These are phyloP conservation scores for Liolophura sinensis DNA, from an alignment of 1,140 invertebrate genomes.

Conservation along the genomic window DNA sequence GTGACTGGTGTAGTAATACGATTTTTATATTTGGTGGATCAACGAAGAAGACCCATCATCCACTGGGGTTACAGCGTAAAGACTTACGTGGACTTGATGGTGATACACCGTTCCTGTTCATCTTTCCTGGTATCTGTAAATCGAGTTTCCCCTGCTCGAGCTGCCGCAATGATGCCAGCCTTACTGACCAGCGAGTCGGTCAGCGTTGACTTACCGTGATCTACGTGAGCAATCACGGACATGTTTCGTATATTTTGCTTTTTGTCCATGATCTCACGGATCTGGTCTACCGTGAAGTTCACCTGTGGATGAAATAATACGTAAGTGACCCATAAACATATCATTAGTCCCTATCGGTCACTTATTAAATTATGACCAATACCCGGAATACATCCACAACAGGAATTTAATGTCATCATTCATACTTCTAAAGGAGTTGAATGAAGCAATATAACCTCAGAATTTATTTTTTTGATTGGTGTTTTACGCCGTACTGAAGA, in stretches of 20 bases:
- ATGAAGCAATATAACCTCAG: too few relatives aligned
- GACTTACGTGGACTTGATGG: conserved; percentile 99
- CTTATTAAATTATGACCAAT: too few relatives aligned
- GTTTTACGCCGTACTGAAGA: too few relatives aligned
- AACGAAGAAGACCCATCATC: too few relatives aligned
- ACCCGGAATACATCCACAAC: too few relatives aligned
- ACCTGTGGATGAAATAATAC: conserved; percentile 71
- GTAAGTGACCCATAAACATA: too few relatives aligned
- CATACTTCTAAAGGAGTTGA: too few relatives aligned
- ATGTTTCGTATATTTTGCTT: conserved; percentile 99
- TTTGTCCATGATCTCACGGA: conserved; percentile 99
- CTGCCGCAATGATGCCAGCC: conserved; percentile 98
- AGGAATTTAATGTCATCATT: too few relatives aligned
- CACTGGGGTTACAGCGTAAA: neutral
- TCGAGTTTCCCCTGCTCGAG: conserved; percentile 97
- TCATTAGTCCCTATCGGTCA: too few relatives aligned
- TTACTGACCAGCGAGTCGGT: conserved; percentile 99
- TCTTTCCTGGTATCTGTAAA: conserved; percentile 99
- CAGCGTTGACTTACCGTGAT: conserved; percentile 99
- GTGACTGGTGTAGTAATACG: too few relatives aligned
- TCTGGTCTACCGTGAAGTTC: conserved; percentile 99
- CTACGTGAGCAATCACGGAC: conserved; percentile 99
- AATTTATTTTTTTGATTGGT: too few relatives aligned
- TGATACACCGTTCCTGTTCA: conserved; percentile 99
- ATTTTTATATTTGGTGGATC: too few relatives aligned